Evolutionary conservation across 2,797 vertebrate species (phyloP).

Genomic region (Melanogrammus aeglefinus): DNA sequence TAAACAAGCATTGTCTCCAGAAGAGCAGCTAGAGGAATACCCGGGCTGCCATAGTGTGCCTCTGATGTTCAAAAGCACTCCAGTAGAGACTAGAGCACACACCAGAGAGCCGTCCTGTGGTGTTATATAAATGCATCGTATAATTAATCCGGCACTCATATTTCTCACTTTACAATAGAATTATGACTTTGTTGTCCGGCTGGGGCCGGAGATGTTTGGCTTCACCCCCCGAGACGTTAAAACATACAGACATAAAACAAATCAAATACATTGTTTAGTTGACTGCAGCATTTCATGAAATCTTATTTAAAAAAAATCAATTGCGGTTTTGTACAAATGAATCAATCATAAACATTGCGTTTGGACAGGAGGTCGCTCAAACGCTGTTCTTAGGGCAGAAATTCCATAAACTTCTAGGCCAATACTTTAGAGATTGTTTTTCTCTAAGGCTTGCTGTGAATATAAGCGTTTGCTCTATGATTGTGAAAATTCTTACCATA

Average conservation of each 20-base stretch:
- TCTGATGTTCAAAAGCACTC: neutral
- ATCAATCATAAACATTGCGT: neutral
- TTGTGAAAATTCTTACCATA: neutral
- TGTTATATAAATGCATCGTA: neutral
- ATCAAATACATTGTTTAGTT: neutral
- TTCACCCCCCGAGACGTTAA: neutral
- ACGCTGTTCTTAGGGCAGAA: too few species aligned
- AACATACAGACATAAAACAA: neutral
- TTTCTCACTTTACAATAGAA: neutral
- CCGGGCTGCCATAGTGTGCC: neutral
- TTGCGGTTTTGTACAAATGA: neutral
- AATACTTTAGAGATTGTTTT: neutral
- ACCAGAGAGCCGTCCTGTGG: neutral
- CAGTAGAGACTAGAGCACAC: neutral
- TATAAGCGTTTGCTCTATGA: neutral
- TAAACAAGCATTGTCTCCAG: neutral
- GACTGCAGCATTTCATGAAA: neutral
- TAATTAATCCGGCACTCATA: neutral
- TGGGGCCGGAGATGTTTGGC: neutral
- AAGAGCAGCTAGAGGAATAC: neutral
- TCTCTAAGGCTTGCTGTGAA: neutral
- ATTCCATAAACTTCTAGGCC: neutral
- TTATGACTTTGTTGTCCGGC: neutral
- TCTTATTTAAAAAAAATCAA: neutral
- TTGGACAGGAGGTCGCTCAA: too few species aligned